phyloP scores from a whole-genome alignment of 2,797 vertebrate species.

The Psittacula echo region DNA sequence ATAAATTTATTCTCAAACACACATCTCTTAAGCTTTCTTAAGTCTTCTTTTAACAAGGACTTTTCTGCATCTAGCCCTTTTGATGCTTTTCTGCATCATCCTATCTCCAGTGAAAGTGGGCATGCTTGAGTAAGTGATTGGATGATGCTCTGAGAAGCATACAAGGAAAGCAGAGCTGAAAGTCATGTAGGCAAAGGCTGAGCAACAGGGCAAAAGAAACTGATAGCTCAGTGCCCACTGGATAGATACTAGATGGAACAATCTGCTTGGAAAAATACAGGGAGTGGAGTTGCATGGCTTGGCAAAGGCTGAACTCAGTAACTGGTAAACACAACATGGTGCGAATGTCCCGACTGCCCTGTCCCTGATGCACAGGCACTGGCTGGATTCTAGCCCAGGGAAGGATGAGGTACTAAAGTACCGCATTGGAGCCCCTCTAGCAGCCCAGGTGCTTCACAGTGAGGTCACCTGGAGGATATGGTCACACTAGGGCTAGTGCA shows the following conservation, averaged over 20 bases:
- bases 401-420: neutral
- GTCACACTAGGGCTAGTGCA: rapidly evolving
- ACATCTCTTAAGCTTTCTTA: neutral
- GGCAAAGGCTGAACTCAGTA: neutral
- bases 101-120: neutral
- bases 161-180: neutral
- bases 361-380: neutral
- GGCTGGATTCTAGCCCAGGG: neutral
- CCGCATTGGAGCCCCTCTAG: neutral
- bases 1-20: neutral
- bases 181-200: neutral
- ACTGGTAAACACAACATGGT: neutral
- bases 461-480: neutral
- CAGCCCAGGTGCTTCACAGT: neutral
- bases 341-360: neutral
- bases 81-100: neutral
- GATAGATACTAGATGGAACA: neutral
- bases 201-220: neutral
- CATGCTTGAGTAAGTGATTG: neutral
- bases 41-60: neutral
- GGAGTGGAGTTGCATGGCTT: neutral
- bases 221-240: neutral
- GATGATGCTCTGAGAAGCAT: neutral
- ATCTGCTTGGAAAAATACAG: neutral
- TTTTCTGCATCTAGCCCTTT: neutral